Percentiles rank a stretch among this genome's conserved stretches.
Evolutionary conservation across 30 jellyfish, hydroid and myxozoan genomes (phyloP).

Genomic region (Cassiopea xamachana): DNA sequence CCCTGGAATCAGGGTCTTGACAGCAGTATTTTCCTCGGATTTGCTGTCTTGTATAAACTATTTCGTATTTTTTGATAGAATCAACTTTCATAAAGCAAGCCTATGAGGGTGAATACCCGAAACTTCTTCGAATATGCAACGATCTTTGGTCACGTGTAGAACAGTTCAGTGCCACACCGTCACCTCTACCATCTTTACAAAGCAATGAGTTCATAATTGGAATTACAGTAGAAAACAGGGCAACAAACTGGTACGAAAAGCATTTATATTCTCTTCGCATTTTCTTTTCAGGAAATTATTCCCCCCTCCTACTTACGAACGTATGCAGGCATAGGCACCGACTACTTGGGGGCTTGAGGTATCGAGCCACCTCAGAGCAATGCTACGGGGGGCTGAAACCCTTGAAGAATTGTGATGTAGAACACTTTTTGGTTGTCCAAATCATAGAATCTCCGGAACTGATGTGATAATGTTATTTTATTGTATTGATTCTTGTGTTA

Average conservation of each 20-base stretch:
- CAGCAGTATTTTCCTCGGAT: too few species aligned
- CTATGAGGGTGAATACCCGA: conserved; percentile 94
- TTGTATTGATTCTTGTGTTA: too few species aligned
- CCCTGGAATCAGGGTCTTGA: too few species aligned
- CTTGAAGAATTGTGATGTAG: too few species aligned
- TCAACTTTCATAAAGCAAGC: conserved; percentile 89
- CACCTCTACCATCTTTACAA: conserved; percentile 19
- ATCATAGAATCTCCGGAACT: too few species aligned
- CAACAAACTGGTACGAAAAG: conserved; percentile 26
- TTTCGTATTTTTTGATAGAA: conserved; percentile 32
- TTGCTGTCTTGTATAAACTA: neutral
- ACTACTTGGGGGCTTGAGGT: too few species aligned
- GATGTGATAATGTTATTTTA: too few species aligned
- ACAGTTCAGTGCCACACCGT: conserved; percentile 40
- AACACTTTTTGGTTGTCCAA: too few species aligned
- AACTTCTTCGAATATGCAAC: conserved; percentile 87
- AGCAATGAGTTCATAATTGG: conserved; percentile 55
- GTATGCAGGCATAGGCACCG: too few species aligned
- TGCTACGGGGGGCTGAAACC: too few species aligned
- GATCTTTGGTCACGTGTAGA: conserved; percentile 88
- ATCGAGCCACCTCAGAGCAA: too few species aligned
- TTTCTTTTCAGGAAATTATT: neutral
- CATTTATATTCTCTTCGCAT: neutral
- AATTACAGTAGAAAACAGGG: neutral
- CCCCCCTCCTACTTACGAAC: too few species aligned